These are phyloP conservation scores for Melanaphis sacchari DNA, from an alignment of 1,140 invertebrate genomes.

Conservation along the genomic window DNA sequence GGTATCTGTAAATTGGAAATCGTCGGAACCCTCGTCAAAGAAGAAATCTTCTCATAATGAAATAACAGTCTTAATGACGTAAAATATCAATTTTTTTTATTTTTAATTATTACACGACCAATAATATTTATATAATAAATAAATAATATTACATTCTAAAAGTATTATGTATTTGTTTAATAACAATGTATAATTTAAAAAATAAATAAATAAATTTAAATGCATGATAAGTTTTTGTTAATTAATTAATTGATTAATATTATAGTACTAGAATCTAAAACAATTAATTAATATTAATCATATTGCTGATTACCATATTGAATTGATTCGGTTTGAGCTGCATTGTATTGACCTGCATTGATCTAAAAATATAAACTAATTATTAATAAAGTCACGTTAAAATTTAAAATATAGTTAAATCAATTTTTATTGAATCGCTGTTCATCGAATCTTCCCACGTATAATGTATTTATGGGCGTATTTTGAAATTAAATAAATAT, in stretches of 20 bases:
- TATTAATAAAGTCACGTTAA: not conserved
- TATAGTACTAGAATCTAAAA: not conserved
- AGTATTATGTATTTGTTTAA: not conserved
- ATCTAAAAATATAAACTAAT: not conserved
- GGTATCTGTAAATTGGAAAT: not conserved
- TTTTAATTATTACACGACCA: not conserved
- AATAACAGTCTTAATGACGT: not conserved
- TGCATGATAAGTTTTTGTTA: not conserved
- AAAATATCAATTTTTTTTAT: not conserved
- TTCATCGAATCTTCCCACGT: not conserved
- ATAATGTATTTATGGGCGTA: not conserved
- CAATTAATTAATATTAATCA: not conserved
- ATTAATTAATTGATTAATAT: not conserved
- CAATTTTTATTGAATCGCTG: not conserved
- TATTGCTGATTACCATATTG: constrained; percentile 37
- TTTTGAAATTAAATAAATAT: no score
- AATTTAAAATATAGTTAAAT: not conserved
- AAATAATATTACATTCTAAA: not conserved
- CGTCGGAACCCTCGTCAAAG: not conserved
- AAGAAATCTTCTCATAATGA: not conserved
- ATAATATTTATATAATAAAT: not conserved
- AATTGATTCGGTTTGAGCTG: not conserved
- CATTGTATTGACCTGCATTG: not conserved
- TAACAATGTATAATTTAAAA: not conserved
- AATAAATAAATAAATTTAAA: not conserved